Evolutionary conservation across 2,888 invertebrate species (phyloP).

Genomic region (Nephrotoma flavescens): DNA sequence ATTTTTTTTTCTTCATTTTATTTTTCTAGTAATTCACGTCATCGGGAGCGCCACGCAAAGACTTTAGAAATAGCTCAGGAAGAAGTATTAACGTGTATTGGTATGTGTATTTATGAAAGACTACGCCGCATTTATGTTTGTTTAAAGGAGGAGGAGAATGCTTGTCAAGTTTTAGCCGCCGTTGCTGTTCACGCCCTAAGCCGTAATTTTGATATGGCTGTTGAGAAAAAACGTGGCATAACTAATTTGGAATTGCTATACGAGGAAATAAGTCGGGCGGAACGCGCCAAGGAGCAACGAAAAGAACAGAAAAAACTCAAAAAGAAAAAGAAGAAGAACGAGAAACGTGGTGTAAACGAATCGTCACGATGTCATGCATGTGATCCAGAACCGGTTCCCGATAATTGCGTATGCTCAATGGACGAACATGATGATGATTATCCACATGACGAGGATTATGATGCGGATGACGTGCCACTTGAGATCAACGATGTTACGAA

Average conservation of each 20-base stretch:
- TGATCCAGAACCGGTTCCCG: slow-evolving; percentile 9
- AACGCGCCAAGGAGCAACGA: slow-evolving; percentile 67
- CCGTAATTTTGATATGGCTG: slow-evolving; percentile 79
- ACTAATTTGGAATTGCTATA: slow-evolving; percentile 78
- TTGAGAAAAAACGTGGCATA: slow-evolving; percentile 77
- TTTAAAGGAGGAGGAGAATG: slow-evolving; percentile 79
- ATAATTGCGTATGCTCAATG: slow-evolving; percentile 17
- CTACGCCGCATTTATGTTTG: slow-evolving; percentile 76
- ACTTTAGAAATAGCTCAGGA: slow-evolving; percentile 95
- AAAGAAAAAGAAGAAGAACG: slow-evolving; percentile 55
- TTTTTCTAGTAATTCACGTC: slow-evolving; percentile 36
- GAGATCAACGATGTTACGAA: slow-evolving; percentile 10
- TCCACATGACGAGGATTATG: slow-evolving; percentile 31
- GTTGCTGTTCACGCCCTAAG: slow-evolving; percentile 76
- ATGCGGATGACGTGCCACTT: slow-evolving; percentile 19
- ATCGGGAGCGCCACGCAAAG: slow-evolving; percentile 86
- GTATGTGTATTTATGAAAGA: slow-evolving; percentile 83
- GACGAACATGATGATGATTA: slow-evolving; percentile 5
- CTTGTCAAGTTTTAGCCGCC: slow-evolving; percentile 85
- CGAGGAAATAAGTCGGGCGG: slow-evolving; percentile 76
- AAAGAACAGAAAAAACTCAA: slow-evolving; percentile 79
- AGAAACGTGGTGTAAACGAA: slow-evolving; percentile 30
- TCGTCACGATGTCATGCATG: slow-evolving; percentile 16
- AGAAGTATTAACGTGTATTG: slow-evolving; percentile 87
- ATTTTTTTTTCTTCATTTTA: neutral